Percentiles rank a stretch among this genome's conserved stretches.
Evolutionary conservation across 2,113 vertebrate species (phyloP).

Genomic region (Crocuta crocuta): DNA sequence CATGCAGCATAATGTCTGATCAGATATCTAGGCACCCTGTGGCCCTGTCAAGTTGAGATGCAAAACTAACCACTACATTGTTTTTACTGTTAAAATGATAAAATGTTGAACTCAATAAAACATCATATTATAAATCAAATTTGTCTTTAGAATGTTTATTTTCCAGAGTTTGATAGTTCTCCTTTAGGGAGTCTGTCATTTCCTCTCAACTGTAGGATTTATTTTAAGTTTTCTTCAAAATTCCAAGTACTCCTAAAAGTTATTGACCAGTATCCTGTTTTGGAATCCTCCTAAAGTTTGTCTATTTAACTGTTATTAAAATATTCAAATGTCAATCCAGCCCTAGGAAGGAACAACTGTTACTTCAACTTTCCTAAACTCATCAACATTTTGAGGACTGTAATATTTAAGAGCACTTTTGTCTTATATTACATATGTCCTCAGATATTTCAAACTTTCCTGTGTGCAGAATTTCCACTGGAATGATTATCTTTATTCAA

Average conservation of each 20-base stretch:
- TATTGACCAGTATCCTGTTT: background rate
- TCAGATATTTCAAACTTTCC: background rate
- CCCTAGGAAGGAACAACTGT: background rate
- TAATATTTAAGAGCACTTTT: background rate
- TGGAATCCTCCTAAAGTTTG: background rate
- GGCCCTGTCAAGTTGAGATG: background rate
- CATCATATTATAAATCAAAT: background rate
- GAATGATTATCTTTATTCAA: background rate
- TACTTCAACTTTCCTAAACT: conserved; percentile 15
- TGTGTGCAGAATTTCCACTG: background rate
- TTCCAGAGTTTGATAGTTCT: background rate
- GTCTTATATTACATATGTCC: background rate
- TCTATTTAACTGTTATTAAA: background rate
- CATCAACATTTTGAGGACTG: background rate
- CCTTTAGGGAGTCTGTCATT: background rate
- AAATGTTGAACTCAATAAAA: background rate
- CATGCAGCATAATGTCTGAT: background rate
- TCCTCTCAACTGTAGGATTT: background rate
- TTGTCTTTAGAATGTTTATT: background rate
- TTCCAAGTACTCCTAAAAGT: background rate
- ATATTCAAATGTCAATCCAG: background rate
- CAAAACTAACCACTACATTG: background rate
- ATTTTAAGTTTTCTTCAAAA: conserved; percentile 49
- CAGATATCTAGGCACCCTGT: background rate
- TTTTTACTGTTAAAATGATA: conserved; percentile 7